These are phyloP conservation scores for Chalcosyrphus nemorum DNA, from an alignment of 2,888 invertebrate species.

Conservation along the genomic window DNA sequence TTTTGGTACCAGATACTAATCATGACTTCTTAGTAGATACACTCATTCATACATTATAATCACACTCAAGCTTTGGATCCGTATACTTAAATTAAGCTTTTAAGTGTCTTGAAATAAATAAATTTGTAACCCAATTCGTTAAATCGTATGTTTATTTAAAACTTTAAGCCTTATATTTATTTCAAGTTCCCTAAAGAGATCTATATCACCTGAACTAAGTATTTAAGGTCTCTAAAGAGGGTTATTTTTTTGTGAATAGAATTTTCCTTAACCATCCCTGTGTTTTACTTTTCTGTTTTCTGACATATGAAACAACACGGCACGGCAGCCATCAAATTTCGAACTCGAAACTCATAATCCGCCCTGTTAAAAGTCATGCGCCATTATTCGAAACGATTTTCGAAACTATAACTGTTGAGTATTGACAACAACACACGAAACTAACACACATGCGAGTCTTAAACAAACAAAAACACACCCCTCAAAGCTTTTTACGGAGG, in stretches of 20 bases:
- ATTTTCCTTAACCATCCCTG: constrained; percentile 52
- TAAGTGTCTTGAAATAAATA: no score
- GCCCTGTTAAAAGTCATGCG: constrained; percentile 61
- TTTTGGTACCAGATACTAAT: no score
- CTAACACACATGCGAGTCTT: constrained; percentile 46
- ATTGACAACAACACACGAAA: constrained; percentile 63
- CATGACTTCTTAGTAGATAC: no score
- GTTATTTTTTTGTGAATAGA: background rate
- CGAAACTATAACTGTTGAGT: constrained; percentile 73
- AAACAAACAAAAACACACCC: constrained; percentile 73
- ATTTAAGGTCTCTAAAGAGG: no score
- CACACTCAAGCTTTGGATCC: no score
- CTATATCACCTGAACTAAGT: no score
- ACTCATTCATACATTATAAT: no score
- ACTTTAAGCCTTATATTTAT: no score
- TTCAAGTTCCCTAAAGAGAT: no score
- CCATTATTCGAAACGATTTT: constrained; percentile 34
- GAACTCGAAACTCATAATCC: constrained; percentile 56
- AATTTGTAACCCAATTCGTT: no score
- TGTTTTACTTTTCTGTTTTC: background rate
- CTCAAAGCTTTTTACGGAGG: constrained; percentile 57
- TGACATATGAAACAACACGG: background rate
- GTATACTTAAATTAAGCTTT: no score
- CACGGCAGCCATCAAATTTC: constrained; percentile 63
- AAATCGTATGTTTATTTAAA: no score